Evolutionary conservation across 2,888 invertebrate genomes (phyloP).

Genomic region (Stramonita haemastoma): DNA sequence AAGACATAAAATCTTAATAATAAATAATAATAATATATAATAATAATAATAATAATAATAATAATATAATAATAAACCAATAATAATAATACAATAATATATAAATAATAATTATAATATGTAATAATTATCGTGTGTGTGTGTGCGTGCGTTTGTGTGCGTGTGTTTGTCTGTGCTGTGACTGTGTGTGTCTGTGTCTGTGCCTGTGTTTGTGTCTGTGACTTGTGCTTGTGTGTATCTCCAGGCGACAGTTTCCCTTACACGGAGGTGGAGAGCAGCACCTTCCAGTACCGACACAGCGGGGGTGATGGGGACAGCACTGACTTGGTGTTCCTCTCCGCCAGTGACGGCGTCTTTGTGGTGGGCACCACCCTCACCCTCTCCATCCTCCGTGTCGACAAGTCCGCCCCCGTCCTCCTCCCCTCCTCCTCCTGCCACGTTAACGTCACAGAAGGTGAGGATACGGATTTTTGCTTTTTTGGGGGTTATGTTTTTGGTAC

Average conservation of each 20-base stretch:
- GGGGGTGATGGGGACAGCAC: slow-evolving; percentile 48
- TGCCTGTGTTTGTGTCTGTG: neutral
- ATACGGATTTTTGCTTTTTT: too few species aligned
- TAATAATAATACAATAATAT: too few species aligned
- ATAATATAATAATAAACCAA: too few species aligned
- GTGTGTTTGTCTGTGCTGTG: neutral
- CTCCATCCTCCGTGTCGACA: slow-evolving; percentile 62
- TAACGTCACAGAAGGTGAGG: slow-evolving; percentile 67
- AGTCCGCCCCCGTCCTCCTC: slow-evolving; percentile 63
- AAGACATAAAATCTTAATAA: too few species aligned
- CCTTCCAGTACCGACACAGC: slow-evolving; percentile 68
- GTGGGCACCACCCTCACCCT: slow-evolving; percentile 58
- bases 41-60: too few species aligned
- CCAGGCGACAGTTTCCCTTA: slow-evolving; percentile 68
- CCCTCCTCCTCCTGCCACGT: slow-evolving; percentile 62
- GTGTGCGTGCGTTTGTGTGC: neutral
- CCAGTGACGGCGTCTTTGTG: slow-evolving; percentile 66
- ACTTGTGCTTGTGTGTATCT: neutral
- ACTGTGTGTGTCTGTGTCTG: neutral
- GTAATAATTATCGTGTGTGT: too few species aligned
- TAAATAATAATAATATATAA: too few species aligned
- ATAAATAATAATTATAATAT: too few species aligned
- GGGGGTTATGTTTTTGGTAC: too few species aligned
- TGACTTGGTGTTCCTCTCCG: slow-evolving; percentile 62
- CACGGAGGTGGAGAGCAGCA: slow-evolving; percentile 57